Evolutionary conservation across 2,113 vertebrate genomes (phyloP).

Genomic region (Rhinichthys klamathensis): DNA sequence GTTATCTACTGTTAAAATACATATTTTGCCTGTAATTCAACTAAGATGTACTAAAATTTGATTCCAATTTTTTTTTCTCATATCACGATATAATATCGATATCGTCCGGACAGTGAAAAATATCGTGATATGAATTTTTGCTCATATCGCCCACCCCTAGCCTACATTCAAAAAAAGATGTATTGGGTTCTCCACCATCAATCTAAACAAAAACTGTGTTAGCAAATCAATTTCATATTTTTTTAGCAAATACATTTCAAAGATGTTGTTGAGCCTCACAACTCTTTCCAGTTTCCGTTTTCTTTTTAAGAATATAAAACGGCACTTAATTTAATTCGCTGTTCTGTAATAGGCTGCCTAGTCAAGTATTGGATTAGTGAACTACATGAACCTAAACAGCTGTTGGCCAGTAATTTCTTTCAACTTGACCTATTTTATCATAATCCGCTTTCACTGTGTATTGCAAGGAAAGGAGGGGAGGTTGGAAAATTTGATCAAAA

Average conservation of each 20-base stretch:
- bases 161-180: neutral
- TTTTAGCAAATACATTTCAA: neutral
- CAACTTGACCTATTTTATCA: conserved; percentile 54
- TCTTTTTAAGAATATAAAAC: neutral
- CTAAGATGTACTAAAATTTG: too few relatives aligned
- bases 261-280: neutral
- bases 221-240: neutral
- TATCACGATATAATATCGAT: too few relatives aligned
- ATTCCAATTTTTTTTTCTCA: too few relatives aligned
- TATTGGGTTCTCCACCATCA: neutral
- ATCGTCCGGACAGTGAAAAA: too few relatives aligned
- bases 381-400: conserved; percentile 50
- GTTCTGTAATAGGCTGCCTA: conserved; percentile 41
- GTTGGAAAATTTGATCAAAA: conserved; percentile 19
- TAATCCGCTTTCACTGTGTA: conserved; percentile 50
- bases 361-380: conserved; percentile 45
- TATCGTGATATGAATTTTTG: too few relatives aligned
- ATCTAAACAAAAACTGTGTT: neutral
- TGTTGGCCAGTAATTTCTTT: conserved; percentile 46
- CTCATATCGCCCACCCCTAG: too few relatives aligned
- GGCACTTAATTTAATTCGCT: conserved; percentile 26
- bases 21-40: too few relatives aligned
- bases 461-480: conserved; percentile 3
- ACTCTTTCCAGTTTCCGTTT: neutral
- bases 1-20: too few relatives aligned